These are phyloP conservation scores for Lysandra bellargus DNA, from an alignment of 2,888 invertebrate species.

Conservation along the genomic window DNA sequence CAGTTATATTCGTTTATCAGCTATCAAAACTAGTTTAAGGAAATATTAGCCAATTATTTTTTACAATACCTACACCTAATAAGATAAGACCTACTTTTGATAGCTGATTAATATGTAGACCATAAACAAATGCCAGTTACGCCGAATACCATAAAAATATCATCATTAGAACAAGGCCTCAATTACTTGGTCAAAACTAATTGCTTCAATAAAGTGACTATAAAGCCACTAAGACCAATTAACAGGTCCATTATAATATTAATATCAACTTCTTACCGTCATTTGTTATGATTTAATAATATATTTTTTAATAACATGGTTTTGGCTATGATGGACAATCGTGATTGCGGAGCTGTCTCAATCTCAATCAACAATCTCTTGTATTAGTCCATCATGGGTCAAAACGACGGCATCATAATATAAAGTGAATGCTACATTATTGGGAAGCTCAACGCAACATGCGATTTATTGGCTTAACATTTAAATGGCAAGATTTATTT, in stretches of 20 bases:
- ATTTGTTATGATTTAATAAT: neutral
- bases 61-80: neutral
- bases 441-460: constrained; percentile 1
- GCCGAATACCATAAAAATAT: neutral
- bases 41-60: neutral
- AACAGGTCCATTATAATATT: neutral
- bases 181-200: neutral
- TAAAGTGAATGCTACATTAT: neutral
- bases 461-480: constrained; percentile 3
- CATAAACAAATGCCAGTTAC: neutral
- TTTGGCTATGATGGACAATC: too few species aligned
- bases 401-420: neutral
- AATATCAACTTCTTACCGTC: neutral
- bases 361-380: too few species aligned
- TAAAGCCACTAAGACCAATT: neutral
- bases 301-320: neutral
- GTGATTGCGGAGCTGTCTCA: too few species aligned
- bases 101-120: neutral
- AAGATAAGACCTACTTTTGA: neutral
- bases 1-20: too few species aligned
- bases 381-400: too few species aligned
- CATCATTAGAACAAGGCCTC: neutral
- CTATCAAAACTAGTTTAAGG: too few species aligned
- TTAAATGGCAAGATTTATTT: neutral
- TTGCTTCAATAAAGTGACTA: neutral